Conservation (phyloP, 1,140 invertebrate genomes). For the Drosophila mojavensis region DNA sequence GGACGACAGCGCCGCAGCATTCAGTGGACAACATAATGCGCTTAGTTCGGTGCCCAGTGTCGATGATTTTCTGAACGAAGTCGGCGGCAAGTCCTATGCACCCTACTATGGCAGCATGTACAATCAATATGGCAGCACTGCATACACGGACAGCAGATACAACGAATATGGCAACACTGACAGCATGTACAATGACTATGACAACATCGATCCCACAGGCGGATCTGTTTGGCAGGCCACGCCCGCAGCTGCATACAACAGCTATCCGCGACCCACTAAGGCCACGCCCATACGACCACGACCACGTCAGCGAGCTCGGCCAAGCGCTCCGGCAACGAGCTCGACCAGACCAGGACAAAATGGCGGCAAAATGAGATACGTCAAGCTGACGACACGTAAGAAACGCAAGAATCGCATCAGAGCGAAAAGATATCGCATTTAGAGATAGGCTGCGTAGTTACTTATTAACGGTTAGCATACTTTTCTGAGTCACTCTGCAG, state of each 20-base stretch:
- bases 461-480: conserved; percentile 5
- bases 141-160: conserved; percentile 7
- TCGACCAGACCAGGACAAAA: background rate
- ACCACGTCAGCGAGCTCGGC: conserved; percentile 17
- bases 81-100: conserved; percentile 2
- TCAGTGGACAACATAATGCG: conserved; percentile 56
- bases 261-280: conserved; percentile 9
- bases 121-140: conserved; percentile 31
- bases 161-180: conserved; percentile 36
- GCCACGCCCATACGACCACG: conserved; percentile 8
- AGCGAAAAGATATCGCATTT: conserved; percentile 60
- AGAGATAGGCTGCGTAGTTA: background rate
- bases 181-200: conserved; percentile 35
- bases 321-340: background rate
- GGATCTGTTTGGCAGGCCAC: conserved; percentile 19
- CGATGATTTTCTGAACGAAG: conserved; percentile 54
- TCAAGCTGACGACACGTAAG: conserved; percentile 57
- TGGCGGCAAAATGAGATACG: conserved; percentile 45
- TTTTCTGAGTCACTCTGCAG: conserved; percentile 16
- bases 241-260: conserved; percentile 3
- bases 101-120: conserved; percentile 33
- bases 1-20: conserved; percentile 55
- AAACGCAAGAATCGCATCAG: conserved; percentile 70
- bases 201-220: background rate
- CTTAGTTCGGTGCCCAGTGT: conserved; percentile 49